Conservation (phyloP, 2,797 vertebrate species). For the Leptodactylus fallax region DNA sequence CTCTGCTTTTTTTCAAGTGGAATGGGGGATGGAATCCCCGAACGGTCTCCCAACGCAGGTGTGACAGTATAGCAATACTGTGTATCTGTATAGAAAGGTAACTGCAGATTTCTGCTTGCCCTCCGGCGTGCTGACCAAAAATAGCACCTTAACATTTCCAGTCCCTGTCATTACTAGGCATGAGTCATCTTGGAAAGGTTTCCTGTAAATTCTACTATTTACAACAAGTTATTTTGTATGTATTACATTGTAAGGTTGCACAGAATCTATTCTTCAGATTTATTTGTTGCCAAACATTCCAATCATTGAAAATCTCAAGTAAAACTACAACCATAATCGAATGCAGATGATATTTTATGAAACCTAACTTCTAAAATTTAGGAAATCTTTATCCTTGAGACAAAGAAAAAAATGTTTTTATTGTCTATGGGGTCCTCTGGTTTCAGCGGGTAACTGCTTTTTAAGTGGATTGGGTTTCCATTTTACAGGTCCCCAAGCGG, state of each 20-base stretch:
- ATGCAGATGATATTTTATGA: not conserved
- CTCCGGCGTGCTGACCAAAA: not conserved
- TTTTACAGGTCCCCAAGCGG: too few species aligned
- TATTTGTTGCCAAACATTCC: not conserved
- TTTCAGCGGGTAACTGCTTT: too few species aligned
- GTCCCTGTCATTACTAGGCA: not conserved
- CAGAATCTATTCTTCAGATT: not conserved
- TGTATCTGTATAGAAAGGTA: too few species aligned
- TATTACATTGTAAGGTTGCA: not conserved
- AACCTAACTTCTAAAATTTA: not conserved
- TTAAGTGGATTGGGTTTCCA: too few species aligned
- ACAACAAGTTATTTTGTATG: not conserved
- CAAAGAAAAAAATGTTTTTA: too few species aligned
- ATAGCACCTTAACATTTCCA: not conserved
- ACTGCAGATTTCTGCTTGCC: not conserved
- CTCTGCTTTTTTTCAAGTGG: too few species aligned
- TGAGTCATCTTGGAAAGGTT: conserved; percentile 23
- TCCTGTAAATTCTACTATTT: conserved; percentile 2
- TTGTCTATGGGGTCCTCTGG: too few species aligned
- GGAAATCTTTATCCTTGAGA: not conserved
- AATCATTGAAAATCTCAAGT: not conserved
- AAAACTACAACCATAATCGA: not conserved
- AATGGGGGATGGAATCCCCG: too few species aligned
- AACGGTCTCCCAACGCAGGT: too few species aligned
- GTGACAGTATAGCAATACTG: too few species aligned